A percentile compares a stretch with the other conserved stretches of the same genome.
phyloP scores from a whole-genome alignment of 2,888 invertebrate species.

The Caenorhabditis panamensis region DNA sequence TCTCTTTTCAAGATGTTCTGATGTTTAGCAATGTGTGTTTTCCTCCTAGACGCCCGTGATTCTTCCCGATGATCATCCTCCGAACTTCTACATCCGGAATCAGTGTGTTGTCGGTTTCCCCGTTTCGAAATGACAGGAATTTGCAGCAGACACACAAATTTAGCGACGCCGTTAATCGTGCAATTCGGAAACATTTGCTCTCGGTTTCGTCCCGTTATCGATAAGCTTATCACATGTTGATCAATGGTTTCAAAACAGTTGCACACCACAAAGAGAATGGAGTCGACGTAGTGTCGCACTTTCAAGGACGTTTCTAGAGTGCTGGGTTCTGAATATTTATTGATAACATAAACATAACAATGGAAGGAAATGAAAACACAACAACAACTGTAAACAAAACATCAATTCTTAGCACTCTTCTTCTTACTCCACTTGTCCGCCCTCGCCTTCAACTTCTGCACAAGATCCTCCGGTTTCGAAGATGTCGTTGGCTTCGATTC shows the following conservation, averaged over 20 bases:
- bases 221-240: constrained; percentile 25
- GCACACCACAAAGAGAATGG: constrained; percentile 14
- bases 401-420: constrained; percentile 20
- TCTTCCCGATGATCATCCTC: neutral
- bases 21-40: too few relatives aligned
- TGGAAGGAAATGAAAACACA: constrained; percentile 15
- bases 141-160: neutral
- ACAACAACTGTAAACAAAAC: constrained; percentile 8
- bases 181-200: constrained; percentile 17
- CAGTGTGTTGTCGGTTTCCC: constrained; percentile 12
- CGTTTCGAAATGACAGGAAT: neutral
- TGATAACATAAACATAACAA: constrained; percentile 15
- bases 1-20: too few relatives aligned
- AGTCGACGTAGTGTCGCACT: neutral
- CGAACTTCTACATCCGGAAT: too few relatives aligned
- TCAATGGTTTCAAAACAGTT: constrained; percentile 43
- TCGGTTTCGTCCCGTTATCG: too few relatives aligned
- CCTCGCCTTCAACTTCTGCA: constrained; percentile 63
- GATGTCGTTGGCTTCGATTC: constrained; percentile 7
- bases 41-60: too few relatives aligned
- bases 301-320: too few relatives aligned
- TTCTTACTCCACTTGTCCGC: constrained; percentile 58
- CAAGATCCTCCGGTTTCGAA: constrained; percentile 43
- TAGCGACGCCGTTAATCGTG: neutral
- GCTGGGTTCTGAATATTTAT: constrained; percentile 1